Conservation (phyloP, 2,797 vertebrate species). For the Oreochromis grahami region DNA sequence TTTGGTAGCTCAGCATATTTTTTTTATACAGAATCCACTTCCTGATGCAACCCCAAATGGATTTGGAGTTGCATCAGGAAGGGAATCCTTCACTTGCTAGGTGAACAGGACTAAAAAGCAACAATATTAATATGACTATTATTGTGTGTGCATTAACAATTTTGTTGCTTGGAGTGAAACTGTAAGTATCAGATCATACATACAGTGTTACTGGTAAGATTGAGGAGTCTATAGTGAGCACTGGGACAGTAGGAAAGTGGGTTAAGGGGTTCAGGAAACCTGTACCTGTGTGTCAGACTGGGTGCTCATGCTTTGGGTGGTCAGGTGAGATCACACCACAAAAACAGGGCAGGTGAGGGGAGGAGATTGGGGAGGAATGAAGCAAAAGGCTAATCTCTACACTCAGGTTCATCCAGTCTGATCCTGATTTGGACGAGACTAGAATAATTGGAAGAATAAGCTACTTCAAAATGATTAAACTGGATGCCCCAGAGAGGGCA, state of each 20-base stretch:
- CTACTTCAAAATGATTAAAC: not conserved
- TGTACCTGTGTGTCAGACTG: constrained; percentile 24
- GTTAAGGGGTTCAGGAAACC: constrained; percentile 1
- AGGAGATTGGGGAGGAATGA: not conserved
- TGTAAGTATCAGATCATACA: not conserved
- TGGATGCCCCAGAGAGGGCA: not conserved
- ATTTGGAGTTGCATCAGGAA: not conserved
- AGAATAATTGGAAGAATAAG: not conserved
- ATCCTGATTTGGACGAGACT: not conserved
- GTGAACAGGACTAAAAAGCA: not conserved
- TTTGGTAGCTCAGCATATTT: not conserved
- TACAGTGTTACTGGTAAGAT: not conserved
- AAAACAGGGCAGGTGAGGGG: constrained; percentile 33
- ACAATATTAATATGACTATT: not conserved
- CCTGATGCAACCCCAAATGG: not conserved
- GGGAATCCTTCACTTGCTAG: not conserved
- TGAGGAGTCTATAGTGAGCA: not conserved
- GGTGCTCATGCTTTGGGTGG: constrained; percentile 55
- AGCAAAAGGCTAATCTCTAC: constrained; percentile 1
- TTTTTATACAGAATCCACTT: not conserved
- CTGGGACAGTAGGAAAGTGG: not conserved
- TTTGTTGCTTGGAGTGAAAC: not conserved
- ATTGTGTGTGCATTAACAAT: not conserved
- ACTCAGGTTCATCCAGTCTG: not conserved
- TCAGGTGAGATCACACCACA: constrained; percentile 57